Evolutionary conservation across 2,888 invertebrate genomes (phyloP).

Genomic region (Philereme vetulata): DNA sequence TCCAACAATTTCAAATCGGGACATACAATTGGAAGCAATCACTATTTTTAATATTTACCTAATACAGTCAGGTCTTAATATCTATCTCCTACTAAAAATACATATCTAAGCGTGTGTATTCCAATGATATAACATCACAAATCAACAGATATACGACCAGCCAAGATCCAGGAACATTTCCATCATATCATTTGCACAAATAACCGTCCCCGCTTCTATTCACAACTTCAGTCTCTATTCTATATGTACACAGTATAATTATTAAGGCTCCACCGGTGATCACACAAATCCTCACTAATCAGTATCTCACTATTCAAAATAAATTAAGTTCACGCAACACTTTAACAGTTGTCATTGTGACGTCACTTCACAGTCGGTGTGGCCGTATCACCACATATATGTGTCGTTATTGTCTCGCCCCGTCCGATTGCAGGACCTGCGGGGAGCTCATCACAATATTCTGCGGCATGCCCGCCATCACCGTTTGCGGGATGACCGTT

Average conservation of each 20-base stretch:
- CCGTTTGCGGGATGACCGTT: constrained; percentile 89
- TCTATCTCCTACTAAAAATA: constrained; percentile 22
- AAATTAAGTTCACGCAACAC: constrained; percentile 31
- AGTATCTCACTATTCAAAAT: constrained; percentile 40
- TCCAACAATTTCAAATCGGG: constrained; percentile 70
- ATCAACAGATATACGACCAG: constrained; percentile 3
- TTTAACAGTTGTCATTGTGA: constrained; percentile 32
- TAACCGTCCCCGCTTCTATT: constrained; percentile 44
- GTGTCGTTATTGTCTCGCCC: constrained; percentile 70
- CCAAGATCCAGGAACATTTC: constrained; percentile 31
- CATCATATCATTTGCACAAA: constrained; percentile 75
- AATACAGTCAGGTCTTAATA: constrained; percentile 44
- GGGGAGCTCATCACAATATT: constrained; percentile 36
- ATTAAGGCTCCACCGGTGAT: constrained; percentile 75
- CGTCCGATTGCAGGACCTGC: constrained; percentile 39
- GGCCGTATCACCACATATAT: constrained; percentile 65
- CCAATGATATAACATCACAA: constrained; percentile 10
- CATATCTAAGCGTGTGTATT: constrained; percentile 1
- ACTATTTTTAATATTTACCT: constrained; percentile 21
- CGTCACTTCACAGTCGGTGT: constrained; percentile 27
- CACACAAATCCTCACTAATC: constrained; percentile 37
- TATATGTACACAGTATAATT: constrained; percentile 76
- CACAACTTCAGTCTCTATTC: constrained; percentile 69
- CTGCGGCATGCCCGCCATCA: constrained; percentile 40
- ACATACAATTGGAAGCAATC: constrained; percentile 25